Percentiles rank a stretch among this genome's conserved stretches.
Conservation (phyloP, 2,113 vertebrate species). For the Noctilio leporinus region DNA sequence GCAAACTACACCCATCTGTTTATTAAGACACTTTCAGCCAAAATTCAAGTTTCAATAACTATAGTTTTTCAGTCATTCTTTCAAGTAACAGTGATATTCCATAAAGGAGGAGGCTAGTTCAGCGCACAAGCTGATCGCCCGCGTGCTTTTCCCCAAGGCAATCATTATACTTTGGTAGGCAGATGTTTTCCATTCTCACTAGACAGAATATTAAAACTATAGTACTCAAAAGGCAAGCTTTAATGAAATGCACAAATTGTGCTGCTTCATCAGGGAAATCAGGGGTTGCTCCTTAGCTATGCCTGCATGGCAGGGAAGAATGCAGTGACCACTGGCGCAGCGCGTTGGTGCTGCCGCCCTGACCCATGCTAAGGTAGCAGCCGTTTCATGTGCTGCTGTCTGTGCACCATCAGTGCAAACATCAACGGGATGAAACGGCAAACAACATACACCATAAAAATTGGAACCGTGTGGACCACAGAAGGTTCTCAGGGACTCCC, state of each 20-base stretch:
- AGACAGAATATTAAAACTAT: not conserved
- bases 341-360: not conserved
- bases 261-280: not conserved
- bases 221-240: not conserved
- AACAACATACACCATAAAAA: not conserved
- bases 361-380: not conserved
- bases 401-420: not conserved
- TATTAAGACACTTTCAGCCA: not conserved
- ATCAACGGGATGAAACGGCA: not conserved
- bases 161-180: not conserved
- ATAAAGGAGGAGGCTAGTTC: not conserved
- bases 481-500: not conserved
- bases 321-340: not conserved
- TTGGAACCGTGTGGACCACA: not conserved
- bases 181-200: not conserved
- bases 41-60: not conserved
- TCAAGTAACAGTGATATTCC: not conserved
- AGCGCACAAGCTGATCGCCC: not conserved
- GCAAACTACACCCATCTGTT: no score
- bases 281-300: not conserved
- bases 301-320: not conserved
- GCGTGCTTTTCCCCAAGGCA: not conserved
- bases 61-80: not conserved
- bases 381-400: not conserved
- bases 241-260: not conserved